Evolutionary conservation across 1,140 invertebrate genomes (phyloP).

Genomic region (Oncopodura yosiiana): DNA sequence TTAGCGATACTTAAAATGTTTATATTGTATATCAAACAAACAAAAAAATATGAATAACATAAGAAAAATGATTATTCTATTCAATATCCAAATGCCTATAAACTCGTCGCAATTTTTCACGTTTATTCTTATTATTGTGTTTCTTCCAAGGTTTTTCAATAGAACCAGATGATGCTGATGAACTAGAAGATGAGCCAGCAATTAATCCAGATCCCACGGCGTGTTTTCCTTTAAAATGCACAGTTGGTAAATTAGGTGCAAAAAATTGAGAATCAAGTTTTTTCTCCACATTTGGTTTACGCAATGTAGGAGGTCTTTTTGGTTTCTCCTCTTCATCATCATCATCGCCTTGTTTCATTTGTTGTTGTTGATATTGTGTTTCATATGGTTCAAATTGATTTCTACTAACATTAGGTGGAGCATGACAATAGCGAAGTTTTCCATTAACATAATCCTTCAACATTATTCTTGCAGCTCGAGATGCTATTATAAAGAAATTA

Average conservation of each 20-base stretch:
- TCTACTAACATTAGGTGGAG: slow-evolving; percentile 67
- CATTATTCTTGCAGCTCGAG: slow-evolving; percentile 74
- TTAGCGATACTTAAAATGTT: too few relatives aligned
- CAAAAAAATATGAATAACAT: too few relatives aligned
- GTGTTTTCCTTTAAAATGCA: slow-evolving; percentile 32
- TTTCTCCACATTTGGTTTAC: slow-evolving; percentile 27
- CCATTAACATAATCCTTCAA: slow-evolving; percentile 93
- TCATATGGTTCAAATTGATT: slow-evolving; percentile 56
- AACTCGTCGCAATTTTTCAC: slow-evolving; percentile 71
- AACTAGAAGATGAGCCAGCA: too few relatives aligned
- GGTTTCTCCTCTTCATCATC: too few relatives aligned
- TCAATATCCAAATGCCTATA: slow-evolving; percentile 62
- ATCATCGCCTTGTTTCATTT: too few relatives aligned
- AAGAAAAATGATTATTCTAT: slow-evolving; percentile 19
- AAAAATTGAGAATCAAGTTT: slow-evolving; percentile 32
- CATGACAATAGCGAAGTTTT: slow-evolving; percentile 68
- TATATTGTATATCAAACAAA: too few relatives aligned
- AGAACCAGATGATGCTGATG: neutral
- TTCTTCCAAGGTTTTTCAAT: slow-evolving; percentile 49
- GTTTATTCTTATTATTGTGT: slow-evolving; percentile 70
- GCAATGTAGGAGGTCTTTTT: neutral
- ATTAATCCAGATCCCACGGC: slow-evolving; percentile 18
- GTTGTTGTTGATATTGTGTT: neutral
- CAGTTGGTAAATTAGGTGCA: slow-evolving; percentile 23
- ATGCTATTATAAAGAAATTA: too few relatives aligned